Base-by-base conservation (phyloP, 2,888 invertebrate genomes). In the Sinodicranocentrus sp. region DNA sequence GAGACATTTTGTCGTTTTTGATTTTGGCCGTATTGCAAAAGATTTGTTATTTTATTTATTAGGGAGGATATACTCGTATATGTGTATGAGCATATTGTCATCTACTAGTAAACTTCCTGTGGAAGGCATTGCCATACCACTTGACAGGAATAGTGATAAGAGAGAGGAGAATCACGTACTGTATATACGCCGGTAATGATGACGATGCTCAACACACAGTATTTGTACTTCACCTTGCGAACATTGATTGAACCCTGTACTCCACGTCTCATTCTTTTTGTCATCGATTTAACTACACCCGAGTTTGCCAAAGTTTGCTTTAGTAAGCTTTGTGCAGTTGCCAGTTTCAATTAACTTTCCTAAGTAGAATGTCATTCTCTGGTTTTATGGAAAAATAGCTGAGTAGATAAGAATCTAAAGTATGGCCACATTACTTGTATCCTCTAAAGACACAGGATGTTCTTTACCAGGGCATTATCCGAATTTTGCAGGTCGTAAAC, bases 1-100 rank as follows among this genome's bases (percentile, higher is more conserved):
- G 61, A 77, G 77, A 77, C 77, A 77, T 77, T 25, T 57, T 76
- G 76, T 39, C 65, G n/a, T 76, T 63, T 57, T 75, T 25, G 63
- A 75, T 75, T 75, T 63, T 75, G 23, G 23, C 57, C 25, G 57
- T 23, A 25, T 25, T 57, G 57, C 57, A 57, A 57, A 52, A 15
- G 25, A 23, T 13, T 57, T 57, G 57, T 57, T 57, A 23, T 23
- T 17, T 52, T 52, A 52, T 33, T 33, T 33, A 33, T 33, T 33
- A 33, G n/a, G n/a, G n/a, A n/a, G n/a, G n/a, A n/a, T n/a, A n/a
- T n/a, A n/a, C n/a, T n/a, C n/a, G n/a, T n/a, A n/a, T n/a, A n/a
- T n/a, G n/a, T n/a, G n/a, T n/a, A n/a, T n/a, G n/a, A n/a, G n/a
- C n/a, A n/a, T n/a, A n/a, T n/a, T n/a, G n/a, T n/a, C n/a, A n/a